Evolutionary conservation across 2,888 invertebrate species (phyloP).

Genomic region (Lypha dubia): DNA sequence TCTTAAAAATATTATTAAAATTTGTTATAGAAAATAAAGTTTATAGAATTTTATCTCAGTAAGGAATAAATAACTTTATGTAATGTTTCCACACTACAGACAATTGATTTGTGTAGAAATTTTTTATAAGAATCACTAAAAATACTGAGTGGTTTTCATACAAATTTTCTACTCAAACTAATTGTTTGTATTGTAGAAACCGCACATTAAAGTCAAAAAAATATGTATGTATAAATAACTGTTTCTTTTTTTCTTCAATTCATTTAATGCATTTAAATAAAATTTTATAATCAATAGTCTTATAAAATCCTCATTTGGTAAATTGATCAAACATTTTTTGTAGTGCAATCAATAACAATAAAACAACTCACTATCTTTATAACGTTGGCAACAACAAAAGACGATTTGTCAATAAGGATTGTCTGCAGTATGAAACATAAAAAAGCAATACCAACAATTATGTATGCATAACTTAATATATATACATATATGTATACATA

Average conservation of each 20-base stretch:
- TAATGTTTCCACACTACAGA: no score
- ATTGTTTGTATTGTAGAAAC: no score
- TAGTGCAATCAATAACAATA: constrained; percentile 26
- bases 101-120: no score
- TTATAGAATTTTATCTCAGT: no score
- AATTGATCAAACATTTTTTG: constrained; percentile 80
- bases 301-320: constrained; percentile 72
- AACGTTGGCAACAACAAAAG: constrained; percentile 75
- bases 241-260: neutral
- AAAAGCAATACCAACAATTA: constrained; percentile 65
- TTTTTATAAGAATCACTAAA: no score
- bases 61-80: no score
- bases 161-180: no score
- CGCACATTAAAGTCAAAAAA: no score
- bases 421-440: constrained; percentile 67
- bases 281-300: constrained; percentile 12
- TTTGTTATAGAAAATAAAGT: no score
- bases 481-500: neutral
- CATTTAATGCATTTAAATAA: neutral
- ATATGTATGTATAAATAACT: neutral
- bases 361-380: constrained; percentile 52
- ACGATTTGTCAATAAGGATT: constrained; percentile 79
- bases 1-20: no score
- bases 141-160: no score
- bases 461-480: neutral